Percentiles rank a stretch among this genome's conserved stretches.
Evolutionary conservation across 2,888 invertebrate species (phyloP).

Genomic region (Selenia dentaria): DNA sequence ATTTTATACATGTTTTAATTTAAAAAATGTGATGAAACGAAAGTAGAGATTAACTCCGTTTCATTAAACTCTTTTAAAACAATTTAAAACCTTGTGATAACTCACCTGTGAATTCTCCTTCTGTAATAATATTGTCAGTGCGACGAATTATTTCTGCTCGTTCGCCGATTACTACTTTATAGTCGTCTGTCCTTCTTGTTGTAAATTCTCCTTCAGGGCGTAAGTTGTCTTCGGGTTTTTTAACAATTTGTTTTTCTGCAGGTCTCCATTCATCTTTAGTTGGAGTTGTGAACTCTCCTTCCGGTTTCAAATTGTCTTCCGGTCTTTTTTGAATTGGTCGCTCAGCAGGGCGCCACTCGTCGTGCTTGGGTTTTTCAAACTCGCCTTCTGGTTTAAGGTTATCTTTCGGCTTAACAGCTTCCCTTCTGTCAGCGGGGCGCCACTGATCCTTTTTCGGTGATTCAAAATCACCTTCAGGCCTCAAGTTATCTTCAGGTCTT

Average conservation of each 20-base stretch:
- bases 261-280: constrained; percentile 68
- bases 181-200: constrained; percentile 83
- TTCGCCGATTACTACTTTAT: constrained; percentile 85
- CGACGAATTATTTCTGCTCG: constrained; percentile 86
- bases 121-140: constrained; percentile 87
- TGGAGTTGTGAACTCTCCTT: constrained; percentile 67
- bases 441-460: constrained; percentile 66
- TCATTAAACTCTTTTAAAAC: no score
- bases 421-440: constrained; percentile 56
- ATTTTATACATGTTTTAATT: no score
- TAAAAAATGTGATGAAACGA: no score
- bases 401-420: constrained; percentile 70
- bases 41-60: no score
- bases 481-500: constrained; percentile 71
- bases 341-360: constrained; percentile 65
- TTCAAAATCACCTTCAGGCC: constrained; percentile 84
- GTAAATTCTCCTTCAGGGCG: constrained; percentile 82
- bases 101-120: constrained; percentile 88
- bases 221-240: constrained; percentile 39
- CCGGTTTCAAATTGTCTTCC: constrained; percentile 46
- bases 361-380: constrained; percentile 39
- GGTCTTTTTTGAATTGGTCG: constrained; percentile 74
- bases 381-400: constrained; percentile 67
- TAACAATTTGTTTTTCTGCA: constrained; percentile 61
- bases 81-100: no score